Evolutionary conservation across 2,797 vertebrate genomes (phyloP).

Genomic region (Pantherophis alleghaniensis): DNA sequence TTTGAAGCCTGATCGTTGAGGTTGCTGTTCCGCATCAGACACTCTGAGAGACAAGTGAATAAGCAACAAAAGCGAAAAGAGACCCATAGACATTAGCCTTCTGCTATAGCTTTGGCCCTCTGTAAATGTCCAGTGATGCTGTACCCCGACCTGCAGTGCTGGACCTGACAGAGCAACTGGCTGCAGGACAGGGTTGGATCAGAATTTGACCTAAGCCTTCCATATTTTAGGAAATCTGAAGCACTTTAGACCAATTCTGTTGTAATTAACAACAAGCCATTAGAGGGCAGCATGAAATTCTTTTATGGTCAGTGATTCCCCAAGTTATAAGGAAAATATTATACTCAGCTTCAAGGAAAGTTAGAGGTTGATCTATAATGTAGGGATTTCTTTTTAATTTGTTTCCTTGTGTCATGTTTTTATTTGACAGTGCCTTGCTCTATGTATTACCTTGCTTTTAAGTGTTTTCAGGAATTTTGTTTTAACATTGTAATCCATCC

Average conservation of each 20-base stretch:
- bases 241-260: too few species aligned
- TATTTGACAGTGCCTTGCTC: not conserved
- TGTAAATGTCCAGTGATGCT: not conserved
- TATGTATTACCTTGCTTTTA: not conserved
- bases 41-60: not conserved
- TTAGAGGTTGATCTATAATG: not conserved
- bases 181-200: not conserved
- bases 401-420: not conserved
- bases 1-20: not conserved
- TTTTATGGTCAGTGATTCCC: slow-evolving; percentile 1
- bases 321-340: not conserved
- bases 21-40: not conserved
- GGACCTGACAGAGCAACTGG: not conserved
- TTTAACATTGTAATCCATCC: not conserved
- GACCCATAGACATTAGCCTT: not conserved
- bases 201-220: not conserved
- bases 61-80: not conserved
- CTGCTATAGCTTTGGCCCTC: not conserved
- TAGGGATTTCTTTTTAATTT: not conserved
- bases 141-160: not conserved
- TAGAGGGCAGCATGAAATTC: slow-evolving; percentile 55
- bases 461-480: not conserved
- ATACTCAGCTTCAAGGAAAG: not conserved
- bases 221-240: not conserved
- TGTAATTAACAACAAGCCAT: slow-evolving; percentile 35